phyloP scores from a whole-genome alignment of 2,888 invertebrate genomes.

The Parthenolecanium corni region DNA sequence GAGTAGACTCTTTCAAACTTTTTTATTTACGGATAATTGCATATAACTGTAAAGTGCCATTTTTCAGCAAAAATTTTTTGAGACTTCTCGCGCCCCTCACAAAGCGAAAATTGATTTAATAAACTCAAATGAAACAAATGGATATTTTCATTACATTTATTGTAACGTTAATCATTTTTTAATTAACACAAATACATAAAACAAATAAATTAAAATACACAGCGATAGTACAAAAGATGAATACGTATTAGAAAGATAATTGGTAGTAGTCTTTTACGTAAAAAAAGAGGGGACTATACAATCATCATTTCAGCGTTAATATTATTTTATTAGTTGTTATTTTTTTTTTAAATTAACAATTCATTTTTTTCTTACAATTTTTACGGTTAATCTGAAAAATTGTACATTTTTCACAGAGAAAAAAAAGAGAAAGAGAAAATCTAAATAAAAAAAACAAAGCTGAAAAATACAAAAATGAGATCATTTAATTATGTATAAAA shows the following conservation, averaged over 20 bases:
- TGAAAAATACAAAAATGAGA: conserved; percentile 26
- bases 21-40: too few species aligned
- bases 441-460: not conserved
- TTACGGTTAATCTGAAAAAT: not conserved
- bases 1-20: too few species aligned
- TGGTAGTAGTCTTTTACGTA: conserved; percentile 25
- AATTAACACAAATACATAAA: conserved; percentile 27
- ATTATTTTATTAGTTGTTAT: not conserved
- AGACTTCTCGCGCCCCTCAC: too few species aligned
- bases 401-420: not conserved
- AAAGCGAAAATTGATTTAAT: too few species aligned
- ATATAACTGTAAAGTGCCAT: too few species aligned
- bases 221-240: conserved; percentile 25
- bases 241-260: conserved; percentile 28
- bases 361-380: not conserved
- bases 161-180: conserved; percentile 28
- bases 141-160: conserved; percentile 26
- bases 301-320: not conserved
- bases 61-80: too few species aligned
- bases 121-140: not conserved
- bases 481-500: conserved; percentile 17
- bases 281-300: not conserved
- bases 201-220: conserved; percentile 29
- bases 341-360: not conserved
- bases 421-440: conserved; percentile 1